phyloP scores from a whole-genome alignment of 2,888 invertebrate species.

The Carabus problematicus region DNA sequence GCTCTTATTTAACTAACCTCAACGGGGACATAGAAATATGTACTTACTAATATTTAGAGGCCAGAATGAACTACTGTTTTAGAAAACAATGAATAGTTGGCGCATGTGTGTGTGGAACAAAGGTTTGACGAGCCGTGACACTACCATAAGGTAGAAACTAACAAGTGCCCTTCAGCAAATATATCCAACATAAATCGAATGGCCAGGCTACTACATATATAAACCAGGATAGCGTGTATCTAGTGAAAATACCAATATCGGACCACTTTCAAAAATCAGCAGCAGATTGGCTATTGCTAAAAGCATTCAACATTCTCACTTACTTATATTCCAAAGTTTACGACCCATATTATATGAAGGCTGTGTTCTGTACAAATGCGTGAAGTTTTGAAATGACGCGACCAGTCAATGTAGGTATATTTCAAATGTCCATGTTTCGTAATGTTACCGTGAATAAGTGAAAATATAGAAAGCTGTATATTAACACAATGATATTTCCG shows the following conservation, averaged over 20 bases:
- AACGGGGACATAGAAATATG: not conserved
- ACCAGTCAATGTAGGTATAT: not conserved
- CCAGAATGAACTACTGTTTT: not conserved
- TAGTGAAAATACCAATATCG: slow-evolving; percentile 16
- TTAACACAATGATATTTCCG: slow-evolving; percentile 12
- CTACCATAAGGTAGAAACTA: not conserved
- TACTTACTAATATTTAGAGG: too few relatives aligned
- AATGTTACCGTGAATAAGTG: slow-evolving; percentile 25
- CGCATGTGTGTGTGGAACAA: too few relatives aligned
- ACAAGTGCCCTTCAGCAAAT: slow-evolving; percentile 27
- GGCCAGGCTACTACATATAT: slow-evolving; percentile 18
- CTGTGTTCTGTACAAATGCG: too few relatives aligned
- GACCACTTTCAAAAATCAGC: slow-evolving; percentile 31
- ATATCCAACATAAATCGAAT: slow-evolving; percentile 6
- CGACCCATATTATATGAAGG: too few relatives aligned
- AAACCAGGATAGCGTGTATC: slow-evolving; percentile 27
- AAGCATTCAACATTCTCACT: not conserved
- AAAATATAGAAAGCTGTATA: slow-evolving; percentile 31
- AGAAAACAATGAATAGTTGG: not conserved
- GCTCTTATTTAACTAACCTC: slow-evolving; percentile 9
- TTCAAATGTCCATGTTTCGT: slow-evolving; percentile 19
- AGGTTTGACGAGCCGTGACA: too few relatives aligned
- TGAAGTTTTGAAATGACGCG: too few relatives aligned
- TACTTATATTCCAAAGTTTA: too few relatives aligned
- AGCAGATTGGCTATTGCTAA: not conserved